phyloP scores from a whole-genome alignment of 53 echinoderm and acorn worm species.

The Stichopus horrens region DNA sequence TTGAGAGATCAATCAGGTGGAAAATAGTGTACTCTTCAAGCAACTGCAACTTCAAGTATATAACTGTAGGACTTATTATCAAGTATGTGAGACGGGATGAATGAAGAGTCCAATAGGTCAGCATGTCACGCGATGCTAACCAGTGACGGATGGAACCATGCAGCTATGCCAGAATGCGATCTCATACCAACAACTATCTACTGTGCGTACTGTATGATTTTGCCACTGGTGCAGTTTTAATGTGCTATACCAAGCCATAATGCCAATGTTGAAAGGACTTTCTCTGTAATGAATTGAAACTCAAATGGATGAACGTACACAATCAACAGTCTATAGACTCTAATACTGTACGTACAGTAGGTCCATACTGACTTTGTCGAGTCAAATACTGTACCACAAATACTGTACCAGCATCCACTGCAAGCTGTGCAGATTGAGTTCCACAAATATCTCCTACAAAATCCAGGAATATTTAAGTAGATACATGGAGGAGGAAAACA shows the following conservation, averaged over 20 bases:
- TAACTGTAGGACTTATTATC: background rate
- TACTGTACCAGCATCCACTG: background rate
- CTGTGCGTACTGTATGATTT: background rate
- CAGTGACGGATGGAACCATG: background rate
- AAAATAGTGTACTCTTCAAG: background rate
- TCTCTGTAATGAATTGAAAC: background rate
- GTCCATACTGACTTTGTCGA: background rate
- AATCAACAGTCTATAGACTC: background rate
- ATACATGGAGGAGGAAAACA: background rate
- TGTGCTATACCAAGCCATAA: slow-evolving; percentile 1
- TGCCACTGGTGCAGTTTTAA: slow-evolving; percentile 14
- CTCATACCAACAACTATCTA: background rate
- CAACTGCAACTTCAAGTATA: background rate
- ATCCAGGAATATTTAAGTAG: background rate
- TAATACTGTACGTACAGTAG: background rate
- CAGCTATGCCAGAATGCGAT: background rate
- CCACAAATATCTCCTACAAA: background rate
- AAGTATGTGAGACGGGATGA: background rate
- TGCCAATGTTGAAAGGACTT: slow-evolving; percentile 3
- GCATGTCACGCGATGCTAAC: background rate
- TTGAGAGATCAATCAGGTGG: background rate
- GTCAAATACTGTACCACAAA: background rate
- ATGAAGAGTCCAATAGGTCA: background rate
- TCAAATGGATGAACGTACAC: background rate
- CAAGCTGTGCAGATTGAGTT: background rate